A percentile compares a stretch with the other conserved stretches of the same genome.
phyloP scores from a whole-genome alignment of 1,140 invertebrate species.

The Tetramorium simillimum region DNA sequence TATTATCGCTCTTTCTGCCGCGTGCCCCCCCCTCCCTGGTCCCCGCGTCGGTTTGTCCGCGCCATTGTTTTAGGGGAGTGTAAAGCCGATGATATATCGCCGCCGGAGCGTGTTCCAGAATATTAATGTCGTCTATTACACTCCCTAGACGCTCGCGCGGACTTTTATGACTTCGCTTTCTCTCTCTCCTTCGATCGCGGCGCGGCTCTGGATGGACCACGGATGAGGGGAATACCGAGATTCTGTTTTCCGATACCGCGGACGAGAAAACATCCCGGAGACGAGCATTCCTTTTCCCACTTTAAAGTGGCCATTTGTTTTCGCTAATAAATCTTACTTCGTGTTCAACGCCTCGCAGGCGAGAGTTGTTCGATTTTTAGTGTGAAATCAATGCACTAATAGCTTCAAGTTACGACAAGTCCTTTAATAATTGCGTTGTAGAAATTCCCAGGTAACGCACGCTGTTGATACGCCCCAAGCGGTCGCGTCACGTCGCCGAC shows the following conservation, averaged over 20 bases:
- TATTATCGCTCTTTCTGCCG: constrained; percentile 67
- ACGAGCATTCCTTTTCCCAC: not conserved
- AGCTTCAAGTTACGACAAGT: not conserved
- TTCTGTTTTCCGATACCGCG: not conserved
- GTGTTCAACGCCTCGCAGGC: too few relatives aligned
- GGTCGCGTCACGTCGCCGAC: constrained; percentile 1
- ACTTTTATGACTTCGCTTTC: constrained; percentile 41
- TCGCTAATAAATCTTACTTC: not conserved
- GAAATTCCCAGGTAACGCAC: constrained; percentile 26
- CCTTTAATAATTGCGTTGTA: not conserved
- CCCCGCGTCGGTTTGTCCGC: constrained; percentile 45
- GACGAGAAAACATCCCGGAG: not conserved
- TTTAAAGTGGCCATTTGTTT: not conserved
- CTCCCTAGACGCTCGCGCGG: constrained; percentile 51
- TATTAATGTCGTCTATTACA: constrained; percentile 73
- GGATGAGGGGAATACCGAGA: not conserved
- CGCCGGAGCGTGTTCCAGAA: constrained; percentile 65
- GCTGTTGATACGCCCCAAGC: constrained; percentile 3
- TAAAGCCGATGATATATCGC: constrained; percentile 74
- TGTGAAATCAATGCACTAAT: not conserved
- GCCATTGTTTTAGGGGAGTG: constrained; percentile 75
- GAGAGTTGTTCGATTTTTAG: not conserved
- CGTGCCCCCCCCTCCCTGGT: not conserved
- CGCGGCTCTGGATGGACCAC: not conserved
- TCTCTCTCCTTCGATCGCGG: not conserved